Conservation (phyloP, 1,140 invertebrate species). For the Trachelipus rathkii region DNA sequence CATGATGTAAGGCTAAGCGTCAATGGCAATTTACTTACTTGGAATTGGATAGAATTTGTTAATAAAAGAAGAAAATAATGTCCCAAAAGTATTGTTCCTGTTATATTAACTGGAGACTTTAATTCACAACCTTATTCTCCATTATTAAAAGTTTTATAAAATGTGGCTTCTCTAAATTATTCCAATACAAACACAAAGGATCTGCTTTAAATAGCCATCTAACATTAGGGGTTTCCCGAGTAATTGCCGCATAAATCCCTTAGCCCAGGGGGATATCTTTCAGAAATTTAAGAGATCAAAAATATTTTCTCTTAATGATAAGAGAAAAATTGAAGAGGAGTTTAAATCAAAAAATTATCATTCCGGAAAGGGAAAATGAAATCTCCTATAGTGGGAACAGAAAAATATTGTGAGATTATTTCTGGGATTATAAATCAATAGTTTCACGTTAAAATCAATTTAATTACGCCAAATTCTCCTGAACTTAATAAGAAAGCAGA, state of each 20-base stretch:
- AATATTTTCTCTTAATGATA: slow-evolving; percentile 30
- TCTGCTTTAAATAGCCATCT: slow-evolving; percentile 55
- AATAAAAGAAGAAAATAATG: slow-evolving; percentile 49
- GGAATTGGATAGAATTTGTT: slow-evolving; percentile 78
- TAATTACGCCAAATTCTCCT: slow-evolving; percentile 46
- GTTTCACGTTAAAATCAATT: slow-evolving; percentile 49
- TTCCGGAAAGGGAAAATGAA: background rate
- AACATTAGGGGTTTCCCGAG: slow-evolving; percentile 59
- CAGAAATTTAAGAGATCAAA: slow-evolving; percentile 43
- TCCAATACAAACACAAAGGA: slow-evolving; percentile 47
- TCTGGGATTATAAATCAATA: slow-evolving; percentile 48
- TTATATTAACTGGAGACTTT: slow-evolving; percentile 84
- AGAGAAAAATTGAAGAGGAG: slow-evolving; percentile 32
- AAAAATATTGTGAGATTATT: background rate
- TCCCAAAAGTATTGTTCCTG: slow-evolving; percentile 62
- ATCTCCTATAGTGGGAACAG: too few relatives aligned
- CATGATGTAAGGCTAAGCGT: slow-evolving; percentile 83
- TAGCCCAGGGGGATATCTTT: slow-evolving; percentile 46
- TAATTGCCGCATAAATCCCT: slow-evolving; percentile 62
- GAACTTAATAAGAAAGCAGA: slow-evolving; percentile 53
- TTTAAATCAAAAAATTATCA: slow-evolving; percentile 27
- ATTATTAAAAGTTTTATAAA: slow-evolving; percentile 59
- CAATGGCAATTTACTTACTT: slow-evolving; percentile 69
- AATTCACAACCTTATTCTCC: slow-evolving; percentile 68
- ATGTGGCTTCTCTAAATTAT: slow-evolving; percentile 62